Evolutionary conservation across 2,888 invertebrate species (phyloP).

Genomic region (Sericinus montela): DNA sequence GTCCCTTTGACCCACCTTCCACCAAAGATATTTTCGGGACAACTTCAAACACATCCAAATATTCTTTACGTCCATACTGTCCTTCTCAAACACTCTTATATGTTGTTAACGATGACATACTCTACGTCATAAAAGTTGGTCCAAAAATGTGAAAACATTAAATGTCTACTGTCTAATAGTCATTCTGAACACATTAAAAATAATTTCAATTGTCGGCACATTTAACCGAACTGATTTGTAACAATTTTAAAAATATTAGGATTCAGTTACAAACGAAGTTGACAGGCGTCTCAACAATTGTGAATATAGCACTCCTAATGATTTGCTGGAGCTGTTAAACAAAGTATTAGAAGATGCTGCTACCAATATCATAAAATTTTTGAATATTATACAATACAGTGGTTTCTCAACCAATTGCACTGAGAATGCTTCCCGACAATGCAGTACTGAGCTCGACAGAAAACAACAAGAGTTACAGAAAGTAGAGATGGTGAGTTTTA

Average conservation of each 20-base stretch:
- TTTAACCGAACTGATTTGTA: too few relatives aligned
- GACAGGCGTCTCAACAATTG: conserved; percentile 36
- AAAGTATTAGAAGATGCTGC: conserved; percentile 38
- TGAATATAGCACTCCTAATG: conserved; percentile 31
- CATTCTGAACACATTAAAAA: too few relatives aligned
- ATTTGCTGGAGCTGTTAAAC: conserved; percentile 38
- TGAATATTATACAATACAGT: conserved; percentile 39
- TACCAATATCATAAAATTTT: conserved; percentile 40
- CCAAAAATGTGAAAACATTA: too few relatives aligned
- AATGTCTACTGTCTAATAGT: too few relatives aligned
- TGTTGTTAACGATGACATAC: too few relatives aligned
- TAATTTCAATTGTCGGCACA: too few relatives aligned
- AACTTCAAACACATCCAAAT: too few relatives aligned
- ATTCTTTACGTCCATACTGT: too few relatives aligned
- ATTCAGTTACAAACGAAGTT: conserved; percentile 31
- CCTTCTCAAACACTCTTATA: too few relatives aligned
- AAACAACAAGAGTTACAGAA: conserved; percentile 49
- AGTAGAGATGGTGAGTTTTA: conserved; percentile 54
- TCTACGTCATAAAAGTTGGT: too few relatives aligned
- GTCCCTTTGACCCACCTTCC: too few relatives aligned
- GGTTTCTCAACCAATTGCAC: conserved; percentile 13
- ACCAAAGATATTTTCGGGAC: too few relatives aligned
- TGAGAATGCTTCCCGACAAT: conserved; percentile 28
- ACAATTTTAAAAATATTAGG: conserved; percentile 38
- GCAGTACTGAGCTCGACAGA: conserved; percentile 47